Conservation (phyloP, 2,113 vertebrate genomes). For the Hyla sarda region DNA sequence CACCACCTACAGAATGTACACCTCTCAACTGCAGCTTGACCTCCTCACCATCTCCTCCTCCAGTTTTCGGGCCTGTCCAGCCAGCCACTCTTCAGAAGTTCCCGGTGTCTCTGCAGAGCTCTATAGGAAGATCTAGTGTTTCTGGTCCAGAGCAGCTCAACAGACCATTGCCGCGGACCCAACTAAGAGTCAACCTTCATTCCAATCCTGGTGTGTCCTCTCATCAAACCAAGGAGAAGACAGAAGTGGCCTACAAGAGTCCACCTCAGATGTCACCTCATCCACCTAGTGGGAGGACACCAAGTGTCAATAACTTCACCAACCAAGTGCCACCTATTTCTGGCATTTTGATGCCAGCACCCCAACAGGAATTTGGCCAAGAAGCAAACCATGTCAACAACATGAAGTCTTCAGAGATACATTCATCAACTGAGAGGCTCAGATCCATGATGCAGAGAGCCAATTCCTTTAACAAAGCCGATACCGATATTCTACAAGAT, state of each 20-base stretch:
- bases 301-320: constrained; percentile 11
- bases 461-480: constrained; percentile 69
- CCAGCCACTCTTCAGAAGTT: constrained; percentile 72
- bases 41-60: constrained; percentile 57
- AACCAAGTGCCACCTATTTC: neutral
- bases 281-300: constrained; percentile 58
- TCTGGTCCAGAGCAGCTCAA: neutral
- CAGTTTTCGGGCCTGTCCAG: constrained; percentile 66
- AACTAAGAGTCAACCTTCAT: constrained; percentile 59
- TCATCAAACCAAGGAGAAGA: constrained; percentile 62
- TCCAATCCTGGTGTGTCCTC: constrained; percentile 61
- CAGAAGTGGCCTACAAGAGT: neutral
- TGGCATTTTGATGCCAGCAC: neutral
- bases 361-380: neutral
- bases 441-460: constrained; percentile 71
- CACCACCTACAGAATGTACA: constrained; percentile 9
- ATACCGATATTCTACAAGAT: constrained; percentile 26
- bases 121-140: constrained; percentile 61
- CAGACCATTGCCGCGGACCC: neutral
- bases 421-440: constrained; percentile 63
- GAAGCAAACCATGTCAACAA: constrained; percentile 10
- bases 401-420: neutral
- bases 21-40: constrained; percentile 23
- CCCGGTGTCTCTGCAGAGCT: constrained; percentile 69
- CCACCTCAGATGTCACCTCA: constrained; percentile 28